These are phyloP conservation scores for Chaetorhynchus papuensis DNA, from an alignment of 2,113 vertebrate species.

Conservation along the genomic window DNA sequence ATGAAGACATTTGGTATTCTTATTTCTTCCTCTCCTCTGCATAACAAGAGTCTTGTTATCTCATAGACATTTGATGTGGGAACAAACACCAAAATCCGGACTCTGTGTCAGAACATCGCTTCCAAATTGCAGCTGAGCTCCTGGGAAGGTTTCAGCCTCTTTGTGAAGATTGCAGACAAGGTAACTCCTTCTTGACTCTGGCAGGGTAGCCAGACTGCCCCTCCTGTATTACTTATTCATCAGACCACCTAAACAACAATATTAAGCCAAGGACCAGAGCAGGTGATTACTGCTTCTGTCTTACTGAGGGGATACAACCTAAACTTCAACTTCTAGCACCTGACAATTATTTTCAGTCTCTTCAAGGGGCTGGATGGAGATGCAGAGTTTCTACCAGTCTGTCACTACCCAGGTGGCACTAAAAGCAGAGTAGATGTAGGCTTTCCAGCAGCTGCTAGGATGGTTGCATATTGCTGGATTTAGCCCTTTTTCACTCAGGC, in stretches of 20 bases:
- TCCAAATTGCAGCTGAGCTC: conserved; percentile 78
- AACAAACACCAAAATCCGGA: conserved; percentile 80
- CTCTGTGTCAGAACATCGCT: conserved; percentile 78
- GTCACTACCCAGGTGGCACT: neutral
- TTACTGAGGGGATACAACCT: neutral
- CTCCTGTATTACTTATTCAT: neutral
- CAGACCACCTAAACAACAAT: neutral
- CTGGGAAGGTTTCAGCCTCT: conserved; percentile 91
- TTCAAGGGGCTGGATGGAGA: neutral
- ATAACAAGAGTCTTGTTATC: neutral
- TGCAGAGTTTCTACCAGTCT: neutral
- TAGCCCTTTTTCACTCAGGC: neutral
- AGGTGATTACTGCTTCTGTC: neutral
- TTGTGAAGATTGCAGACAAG: conserved; percentile 92
- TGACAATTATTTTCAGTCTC: neutral
- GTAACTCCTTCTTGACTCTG: conserved; percentile 44
- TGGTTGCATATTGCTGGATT: neutral
- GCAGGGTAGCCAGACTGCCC: neutral
- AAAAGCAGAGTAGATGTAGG: neutral
- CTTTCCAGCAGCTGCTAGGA: neutral
- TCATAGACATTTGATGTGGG: conserved; percentile 83
- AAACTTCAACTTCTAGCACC: neutral
- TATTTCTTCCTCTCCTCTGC: neutral
- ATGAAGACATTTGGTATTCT: neutral
- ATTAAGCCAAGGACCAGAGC: neutral